A percentile compares a stretch with the other conserved stretches of the same genome.
Evolutionary conservation across 2,888 invertebrate species (phyloP).

Genomic region (Caenorhabditis sp.): DNA sequence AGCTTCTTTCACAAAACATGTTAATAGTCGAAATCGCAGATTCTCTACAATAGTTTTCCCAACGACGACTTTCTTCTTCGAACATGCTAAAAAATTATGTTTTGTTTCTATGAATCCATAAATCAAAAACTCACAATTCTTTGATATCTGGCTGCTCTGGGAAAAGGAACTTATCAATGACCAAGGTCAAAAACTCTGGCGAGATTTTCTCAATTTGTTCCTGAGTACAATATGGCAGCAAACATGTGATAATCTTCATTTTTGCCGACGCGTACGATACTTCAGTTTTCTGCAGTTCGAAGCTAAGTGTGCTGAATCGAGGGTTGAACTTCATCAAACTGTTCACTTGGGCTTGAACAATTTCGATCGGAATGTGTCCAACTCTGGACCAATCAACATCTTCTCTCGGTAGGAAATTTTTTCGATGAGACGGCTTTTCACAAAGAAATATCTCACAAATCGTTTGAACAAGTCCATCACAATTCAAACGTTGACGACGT

Average conservation of each 20-base stretch:
- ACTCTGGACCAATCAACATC: constrained; percentile 23
- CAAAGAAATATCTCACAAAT: constrained; percentile 17
- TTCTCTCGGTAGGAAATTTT: constrained; percentile 7
- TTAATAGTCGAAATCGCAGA: constrained; percentile 24
- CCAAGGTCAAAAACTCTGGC: constrained; percentile 7
- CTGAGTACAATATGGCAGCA: constrained; percentile 21
- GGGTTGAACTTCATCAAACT: constrained; percentile 30
- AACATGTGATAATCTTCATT: constrained; percentile 30
- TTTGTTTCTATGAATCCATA: not conserved
- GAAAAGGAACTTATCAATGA: constrained; percentile 35
- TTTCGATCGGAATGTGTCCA: constrained; percentile 15
- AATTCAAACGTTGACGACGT: constrained; percentile 26
- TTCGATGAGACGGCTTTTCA: not conserved
- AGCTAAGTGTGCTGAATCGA: constrained; percentile 15
- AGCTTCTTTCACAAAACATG: constrained; percentile 36
- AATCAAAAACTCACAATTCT: constrained; percentile 6
- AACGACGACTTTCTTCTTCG: constrained; percentile 26
- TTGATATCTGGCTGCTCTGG: constrained; percentile 31
- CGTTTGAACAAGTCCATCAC: constrained; percentile 26
- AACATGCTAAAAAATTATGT: constrained; percentile 20
- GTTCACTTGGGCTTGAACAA: constrained; percentile 20
- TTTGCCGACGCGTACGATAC: constrained; percentile 25
- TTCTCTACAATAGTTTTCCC: constrained; percentile 30
- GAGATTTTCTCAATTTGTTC: constrained; percentile 21
- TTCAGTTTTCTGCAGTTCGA: constrained; percentile 16